Percentiles rank a stretch among this genome's conserved stretches.
Conservation (phyloP, 2,888 invertebrate genomes). For the Rhagonycha lutea region DNA sequence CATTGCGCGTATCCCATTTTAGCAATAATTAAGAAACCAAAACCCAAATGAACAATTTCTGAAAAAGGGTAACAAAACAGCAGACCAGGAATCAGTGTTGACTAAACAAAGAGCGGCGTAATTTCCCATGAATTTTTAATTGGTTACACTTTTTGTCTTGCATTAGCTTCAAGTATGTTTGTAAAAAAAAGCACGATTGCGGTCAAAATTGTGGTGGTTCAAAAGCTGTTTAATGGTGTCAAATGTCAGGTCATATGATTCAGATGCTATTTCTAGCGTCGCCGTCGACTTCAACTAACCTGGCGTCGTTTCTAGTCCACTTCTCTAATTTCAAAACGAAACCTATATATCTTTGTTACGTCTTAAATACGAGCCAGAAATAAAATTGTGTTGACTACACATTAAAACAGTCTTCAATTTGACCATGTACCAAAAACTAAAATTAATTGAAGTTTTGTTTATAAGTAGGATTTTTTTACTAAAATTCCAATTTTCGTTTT, state of each 20-base stretch:
- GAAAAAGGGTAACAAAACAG: neutral
- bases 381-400: conserved; percentile 6
- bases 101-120: neutral
- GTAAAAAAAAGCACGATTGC: conserved; percentile 30
- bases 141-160: neutral
- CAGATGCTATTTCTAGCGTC: conserved; percentile 47
- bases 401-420: neutral
- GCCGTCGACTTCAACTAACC: conserved; percentile 41
- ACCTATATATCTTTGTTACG: conserved; percentile 25
- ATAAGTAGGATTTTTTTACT: neutral
- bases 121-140: neutral
- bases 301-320: conserved; percentile 39
- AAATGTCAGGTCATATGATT: conserved; percentile 46
- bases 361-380: conserved; percentile 15
- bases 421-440: neutral
- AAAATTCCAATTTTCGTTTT: neutral
- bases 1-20: conserved; percentile 8
- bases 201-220: conserved; percentile 38
- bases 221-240: conserved; percentile 40
- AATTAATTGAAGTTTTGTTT: neutral
- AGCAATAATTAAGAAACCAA: neutral
- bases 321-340: conserved; percentile 40
- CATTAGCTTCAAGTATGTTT: conserved; percentile 23
- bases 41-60: neutral
- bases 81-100: neutral